These are phyloP conservation scores for Miltochrista miniata DNA, from an alignment of 2,888 invertebrate genomes.

Conservation along the genomic window DNA sequence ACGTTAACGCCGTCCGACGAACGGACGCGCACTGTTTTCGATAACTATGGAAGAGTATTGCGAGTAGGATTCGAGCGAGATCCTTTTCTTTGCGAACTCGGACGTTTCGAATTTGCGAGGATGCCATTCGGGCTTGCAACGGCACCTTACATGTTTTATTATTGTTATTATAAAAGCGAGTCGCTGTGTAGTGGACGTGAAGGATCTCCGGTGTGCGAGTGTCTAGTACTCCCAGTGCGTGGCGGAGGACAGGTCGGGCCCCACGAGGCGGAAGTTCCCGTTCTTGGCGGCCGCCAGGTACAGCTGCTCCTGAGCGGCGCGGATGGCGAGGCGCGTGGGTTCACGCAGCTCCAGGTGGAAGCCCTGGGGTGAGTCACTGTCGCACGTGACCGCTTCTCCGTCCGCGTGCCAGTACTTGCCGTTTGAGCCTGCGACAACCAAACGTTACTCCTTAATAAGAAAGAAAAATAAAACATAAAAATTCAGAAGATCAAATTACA, in stretches of 20 bases:
- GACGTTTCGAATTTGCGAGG: no score
- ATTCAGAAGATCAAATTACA: no score
- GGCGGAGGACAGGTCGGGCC: slow-evolving; percentile 89
- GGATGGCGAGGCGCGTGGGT: slow-evolving; percentile 96
- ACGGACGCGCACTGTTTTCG: slow-evolving; percentile 32
- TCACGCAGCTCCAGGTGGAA: slow-evolving; percentile 97
- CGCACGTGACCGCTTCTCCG: slow-evolving; percentile 93
- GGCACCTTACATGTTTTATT: no score
- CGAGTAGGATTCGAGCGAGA: slow-evolving; percentile 50
- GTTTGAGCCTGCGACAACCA: slow-evolving; percentile 87
- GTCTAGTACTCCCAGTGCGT: slow-evolving; percentile 97
- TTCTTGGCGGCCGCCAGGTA: slow-evolving; percentile 96
- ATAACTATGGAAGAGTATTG: slow-evolving; percentile 63
- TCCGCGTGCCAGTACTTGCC: slow-evolving; percentile 97
- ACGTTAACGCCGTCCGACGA: slow-evolving; percentile 22
- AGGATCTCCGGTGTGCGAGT: no score
- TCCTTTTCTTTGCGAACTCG: slow-evolving; percentile 43
- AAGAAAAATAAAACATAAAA: no score
- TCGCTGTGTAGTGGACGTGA: neutral
- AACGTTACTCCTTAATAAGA: no score
- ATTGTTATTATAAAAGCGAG: neutral
- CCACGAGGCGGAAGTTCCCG: slow-evolving; percentile 93
- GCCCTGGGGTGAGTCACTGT: slow-evolving; percentile 91
- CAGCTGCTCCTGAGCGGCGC: slow-evolving; percentile 87
- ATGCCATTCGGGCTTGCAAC: no score